Conservation (phyloP, 2,888 invertebrate genomes). For the Acrobasis suavella region DNA sequence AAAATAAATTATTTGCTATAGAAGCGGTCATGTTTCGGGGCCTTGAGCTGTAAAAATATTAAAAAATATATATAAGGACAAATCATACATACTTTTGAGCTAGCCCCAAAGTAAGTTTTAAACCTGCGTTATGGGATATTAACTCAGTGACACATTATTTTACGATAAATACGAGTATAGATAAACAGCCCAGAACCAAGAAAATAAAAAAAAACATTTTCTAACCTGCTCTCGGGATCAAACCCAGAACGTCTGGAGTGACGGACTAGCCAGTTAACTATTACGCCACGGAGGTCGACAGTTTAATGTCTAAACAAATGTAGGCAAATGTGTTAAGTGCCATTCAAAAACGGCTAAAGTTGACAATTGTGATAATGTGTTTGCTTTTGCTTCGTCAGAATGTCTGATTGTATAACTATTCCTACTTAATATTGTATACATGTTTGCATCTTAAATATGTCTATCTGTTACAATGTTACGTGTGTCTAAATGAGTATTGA, state of each 20-base stretch:
- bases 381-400: conserved; percentile 31
- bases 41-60: conserved; percentile 23
- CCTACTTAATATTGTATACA: not conserved
- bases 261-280: no score
- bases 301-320: conserved; percentile 31
- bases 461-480: conserved; percentile 1
- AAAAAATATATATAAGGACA: conserved; percentile 22
- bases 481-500: conserved; percentile 4
- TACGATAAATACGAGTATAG: no score
- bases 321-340: conserved; percentile 44
- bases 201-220: no score
- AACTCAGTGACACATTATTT: no score
- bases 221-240: no score
- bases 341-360: conserved; percentile 40
- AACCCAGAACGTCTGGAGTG: no score
- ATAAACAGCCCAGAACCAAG: no score
- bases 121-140: no score
- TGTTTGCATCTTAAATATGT: conserved; percentile 3
- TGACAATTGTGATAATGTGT: conserved; percentile 45
- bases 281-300: not conserved
- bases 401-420: conserved; percentile 36
- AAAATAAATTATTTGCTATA: conserved; percentile 13
- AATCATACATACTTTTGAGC: no score
- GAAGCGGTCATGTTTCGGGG: conserved; percentile 6
- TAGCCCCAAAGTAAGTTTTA: no score